Conservation (phyloP, 2,797 vertebrate species). For the Falco cherrug region DNA sequence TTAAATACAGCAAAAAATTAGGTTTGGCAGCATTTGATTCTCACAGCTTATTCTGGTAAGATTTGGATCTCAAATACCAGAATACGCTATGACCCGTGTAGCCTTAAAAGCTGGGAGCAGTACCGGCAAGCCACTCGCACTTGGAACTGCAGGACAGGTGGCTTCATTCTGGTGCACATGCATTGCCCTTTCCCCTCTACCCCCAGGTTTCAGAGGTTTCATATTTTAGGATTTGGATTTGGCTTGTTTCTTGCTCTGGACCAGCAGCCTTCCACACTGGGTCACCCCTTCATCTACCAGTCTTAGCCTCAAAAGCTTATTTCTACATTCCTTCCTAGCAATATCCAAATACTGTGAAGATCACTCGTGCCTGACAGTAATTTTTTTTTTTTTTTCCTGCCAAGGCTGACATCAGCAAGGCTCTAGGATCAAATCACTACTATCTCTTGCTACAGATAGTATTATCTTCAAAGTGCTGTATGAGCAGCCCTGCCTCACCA, state of each 20-base stretch:
- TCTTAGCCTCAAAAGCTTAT: neutral
- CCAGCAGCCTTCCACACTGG: neutral
- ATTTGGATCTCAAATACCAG: neutral
- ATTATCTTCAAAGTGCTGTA: neutral
- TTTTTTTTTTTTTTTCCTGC: neutral
- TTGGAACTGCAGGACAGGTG: neutral
- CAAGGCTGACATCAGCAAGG: neutral
- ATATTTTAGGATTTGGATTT: neutral
- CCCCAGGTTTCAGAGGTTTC: neutral
- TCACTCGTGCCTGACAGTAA: neutral
- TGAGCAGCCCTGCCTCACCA: neutral
- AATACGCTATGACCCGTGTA: neutral
- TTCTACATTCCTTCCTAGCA: neutral
- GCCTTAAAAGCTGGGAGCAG: neutral
- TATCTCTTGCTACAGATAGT: neutral
- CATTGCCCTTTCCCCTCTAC: fast-evolving
- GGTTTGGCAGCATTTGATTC: neutral
- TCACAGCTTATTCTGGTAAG: neutral
- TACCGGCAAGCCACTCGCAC: neutral
- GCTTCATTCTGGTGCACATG: neutral
- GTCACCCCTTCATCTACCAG: neutral
- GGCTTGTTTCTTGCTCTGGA: neutral
- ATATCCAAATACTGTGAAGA: neutral
- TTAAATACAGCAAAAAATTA: neutral
- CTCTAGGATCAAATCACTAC: neutral